Evolutionary conservation across 2,888 invertebrate genomes (phyloP).

Genomic region (Enoplolaimus lenunculus): DNA sequence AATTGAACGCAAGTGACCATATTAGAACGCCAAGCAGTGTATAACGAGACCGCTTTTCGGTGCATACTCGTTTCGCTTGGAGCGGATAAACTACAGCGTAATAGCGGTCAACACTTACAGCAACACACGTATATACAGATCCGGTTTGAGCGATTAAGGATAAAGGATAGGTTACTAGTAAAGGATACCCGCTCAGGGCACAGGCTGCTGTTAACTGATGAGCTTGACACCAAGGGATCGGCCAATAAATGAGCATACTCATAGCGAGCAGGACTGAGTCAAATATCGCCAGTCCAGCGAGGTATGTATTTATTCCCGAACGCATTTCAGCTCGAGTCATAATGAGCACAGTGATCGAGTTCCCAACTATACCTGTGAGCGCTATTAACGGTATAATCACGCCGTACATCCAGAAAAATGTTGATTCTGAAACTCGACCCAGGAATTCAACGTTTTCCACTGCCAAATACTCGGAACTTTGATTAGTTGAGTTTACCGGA

Average conservation of each 20-base stretch:
- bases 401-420: slow-evolving; percentile 27
- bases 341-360: slow-evolving; percentile 14
- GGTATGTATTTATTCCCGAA: slow-evolving; percentile 34
- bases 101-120: slow-evolving; percentile 20
- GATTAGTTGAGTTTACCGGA: too few relatives aligned
- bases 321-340: slow-evolving; percentile 29
- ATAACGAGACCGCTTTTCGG: not conserved
- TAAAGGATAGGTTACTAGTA: slow-evolving; percentile 21
- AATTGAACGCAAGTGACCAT: slow-evolving; percentile 20
- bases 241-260: slow-evolving; percentile 30
- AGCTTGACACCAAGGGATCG: slow-evolving; percentile 17
- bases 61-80: not conserved
- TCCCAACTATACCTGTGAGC: slow-evolving; percentile 28
- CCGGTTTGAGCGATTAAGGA: slow-evolving; percentile 20
- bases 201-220: not conserved
- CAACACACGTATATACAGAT: slow-evolving; percentile 22
- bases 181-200: not conserved
- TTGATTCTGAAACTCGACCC: not conserved
- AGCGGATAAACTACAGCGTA: slow-evolving; percentile 15
- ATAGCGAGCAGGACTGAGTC: slow-evolving; percentile 33
- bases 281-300: slow-evolving; percentile 37
- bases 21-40: not conserved
- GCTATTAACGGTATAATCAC: slow-evolving; percentile 30
- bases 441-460: too few relatives aligned
- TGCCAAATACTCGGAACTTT: too few relatives aligned